Conservation (phyloP, 35 echinoderm and acorn worm genomes). For the Anneissia japonica region DNA sequence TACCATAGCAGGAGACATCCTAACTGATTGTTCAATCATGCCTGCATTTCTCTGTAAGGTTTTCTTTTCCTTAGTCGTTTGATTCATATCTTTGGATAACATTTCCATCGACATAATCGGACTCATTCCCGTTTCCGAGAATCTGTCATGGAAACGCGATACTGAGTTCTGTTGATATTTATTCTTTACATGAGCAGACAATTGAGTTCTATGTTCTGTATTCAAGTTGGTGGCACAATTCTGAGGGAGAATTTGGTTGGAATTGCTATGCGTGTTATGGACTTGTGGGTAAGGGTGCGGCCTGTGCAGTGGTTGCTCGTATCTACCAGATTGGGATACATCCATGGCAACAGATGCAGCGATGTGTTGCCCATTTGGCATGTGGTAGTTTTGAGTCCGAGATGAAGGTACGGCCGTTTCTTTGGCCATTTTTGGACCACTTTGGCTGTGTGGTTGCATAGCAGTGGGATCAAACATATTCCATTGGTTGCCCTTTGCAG, state of each 20-base stretch:
- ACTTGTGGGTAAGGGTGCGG: neutral
- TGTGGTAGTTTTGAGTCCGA: neutral
- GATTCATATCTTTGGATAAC: neutral
- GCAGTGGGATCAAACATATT: neutral
- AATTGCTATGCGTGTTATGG: neutral
- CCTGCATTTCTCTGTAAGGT: neutral
- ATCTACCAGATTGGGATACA: neutral
- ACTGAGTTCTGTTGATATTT: neutral
- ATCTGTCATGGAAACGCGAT: neutral
- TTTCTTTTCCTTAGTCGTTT: neutral
- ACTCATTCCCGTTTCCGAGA: neutral
- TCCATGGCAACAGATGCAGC: neutral
- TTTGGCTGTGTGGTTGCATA: neutral
- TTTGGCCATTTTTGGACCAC: neutral
- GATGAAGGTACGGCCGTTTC: neutral
- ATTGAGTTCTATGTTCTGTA: neutral
- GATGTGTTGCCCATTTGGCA: neutral
- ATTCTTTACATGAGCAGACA: neutral
- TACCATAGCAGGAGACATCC: neutral
- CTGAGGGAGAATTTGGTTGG: neutral
- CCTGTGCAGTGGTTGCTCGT: neutral
- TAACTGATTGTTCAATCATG: neutral
- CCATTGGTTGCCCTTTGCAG: neutral
- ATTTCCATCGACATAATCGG: neutral
- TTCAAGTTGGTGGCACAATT: neutral